Evolutionary conservation across 2,797 vertebrate genomes (phyloP).

Genomic region (Rhynchotus rufescens): DNA sequence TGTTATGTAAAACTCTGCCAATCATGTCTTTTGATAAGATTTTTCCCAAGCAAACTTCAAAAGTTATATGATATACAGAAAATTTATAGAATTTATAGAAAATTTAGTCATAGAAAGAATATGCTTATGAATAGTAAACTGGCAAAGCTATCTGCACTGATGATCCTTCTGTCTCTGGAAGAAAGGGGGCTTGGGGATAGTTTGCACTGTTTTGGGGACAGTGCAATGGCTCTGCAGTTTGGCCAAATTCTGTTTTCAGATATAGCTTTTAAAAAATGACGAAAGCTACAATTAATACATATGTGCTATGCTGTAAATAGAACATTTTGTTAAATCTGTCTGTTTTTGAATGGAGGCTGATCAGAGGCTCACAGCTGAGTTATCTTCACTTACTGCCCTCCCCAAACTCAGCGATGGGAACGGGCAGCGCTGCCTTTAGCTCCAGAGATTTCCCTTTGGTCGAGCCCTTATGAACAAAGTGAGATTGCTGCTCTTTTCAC

Average conservation of each 20-base stretch:
- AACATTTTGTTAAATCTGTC: neutral
- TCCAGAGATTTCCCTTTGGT: neutral
- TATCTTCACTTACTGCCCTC: neutral
- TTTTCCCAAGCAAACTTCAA: neutral
- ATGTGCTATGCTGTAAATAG: neutral
- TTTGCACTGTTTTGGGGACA: neutral
- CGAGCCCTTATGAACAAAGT: neutral
- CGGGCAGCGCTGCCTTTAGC: neutral
- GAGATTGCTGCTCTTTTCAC: neutral
- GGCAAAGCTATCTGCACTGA: neutral
- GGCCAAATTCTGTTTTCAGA: neutral
- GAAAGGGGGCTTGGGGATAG: neutral
- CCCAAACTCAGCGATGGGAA: neutral
- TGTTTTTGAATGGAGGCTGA: neutral
- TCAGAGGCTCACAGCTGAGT: neutral
- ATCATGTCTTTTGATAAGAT: neutral
- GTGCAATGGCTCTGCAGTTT: neutral
- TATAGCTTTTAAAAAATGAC: neutral
- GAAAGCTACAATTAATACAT: neutral
- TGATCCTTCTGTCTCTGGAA: neutral
- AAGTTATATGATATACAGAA: neutral
- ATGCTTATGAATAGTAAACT: neutral
- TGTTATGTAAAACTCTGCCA: neutral
- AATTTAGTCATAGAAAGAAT: neutral
- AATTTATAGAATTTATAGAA: neutral